A percentile compares a stretch with the other conserved stretches of the same genome.
These are phyloP conservation scores for Lacanobia oleracea DNA, from an alignment of 2,888 invertebrate species.

Conservation along the genomic window DNA sequence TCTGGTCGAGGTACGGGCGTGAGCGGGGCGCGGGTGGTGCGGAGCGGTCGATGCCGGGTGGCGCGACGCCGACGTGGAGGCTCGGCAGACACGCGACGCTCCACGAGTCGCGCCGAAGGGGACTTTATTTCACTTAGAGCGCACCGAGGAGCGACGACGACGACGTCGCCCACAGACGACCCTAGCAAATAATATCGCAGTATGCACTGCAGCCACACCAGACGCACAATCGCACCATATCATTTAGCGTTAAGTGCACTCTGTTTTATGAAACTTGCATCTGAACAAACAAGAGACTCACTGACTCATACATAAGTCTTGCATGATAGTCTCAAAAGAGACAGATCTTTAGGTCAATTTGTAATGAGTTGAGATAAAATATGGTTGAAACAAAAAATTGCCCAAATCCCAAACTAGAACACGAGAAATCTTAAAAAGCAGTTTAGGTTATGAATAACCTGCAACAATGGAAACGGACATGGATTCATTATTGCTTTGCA, in stretches of 20 bases:
- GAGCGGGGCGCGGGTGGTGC: slow-evolving; percentile 61
- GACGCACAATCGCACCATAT: background rate
- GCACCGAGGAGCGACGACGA: slow-evolving; percentile 16
- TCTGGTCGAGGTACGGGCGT: slow-evolving; percentile 68
- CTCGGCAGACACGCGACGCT: slow-evolving; percentile 87
- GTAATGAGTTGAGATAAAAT: too few species aligned
- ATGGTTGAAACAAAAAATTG: too few species aligned
- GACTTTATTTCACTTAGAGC: slow-evolving; percentile 47
- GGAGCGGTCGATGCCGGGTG: slow-evolving; percentile 80
- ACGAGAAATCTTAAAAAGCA: too few species aligned
- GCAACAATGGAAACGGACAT: too few species aligned
- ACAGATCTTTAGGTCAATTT: too few species aligned
- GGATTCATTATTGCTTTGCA: too few species aligned
- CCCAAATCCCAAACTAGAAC: too few species aligned
- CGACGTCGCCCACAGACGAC: slow-evolving; percentile 24
- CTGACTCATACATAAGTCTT: background rate
- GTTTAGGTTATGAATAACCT: too few species aligned
- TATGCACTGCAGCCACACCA: slow-evolving; percentile 25
- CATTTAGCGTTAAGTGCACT: background rate
- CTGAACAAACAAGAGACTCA: slow-evolving; percentile 20
- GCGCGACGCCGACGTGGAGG: slow-evolving; percentile 90
- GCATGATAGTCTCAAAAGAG: background rate
- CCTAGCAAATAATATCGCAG: slow-evolving; percentile 23
- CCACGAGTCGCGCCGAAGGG: slow-evolving; percentile 80
- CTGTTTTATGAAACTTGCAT: slow-evolving; percentile 17